Percentiles rank a stretch among this genome's conserved stretches.
These are phyloP conservation scores for Capromys pilorides DNA, from an alignment of 2,797 vertebrate species.

Conservation along the genomic window DNA sequence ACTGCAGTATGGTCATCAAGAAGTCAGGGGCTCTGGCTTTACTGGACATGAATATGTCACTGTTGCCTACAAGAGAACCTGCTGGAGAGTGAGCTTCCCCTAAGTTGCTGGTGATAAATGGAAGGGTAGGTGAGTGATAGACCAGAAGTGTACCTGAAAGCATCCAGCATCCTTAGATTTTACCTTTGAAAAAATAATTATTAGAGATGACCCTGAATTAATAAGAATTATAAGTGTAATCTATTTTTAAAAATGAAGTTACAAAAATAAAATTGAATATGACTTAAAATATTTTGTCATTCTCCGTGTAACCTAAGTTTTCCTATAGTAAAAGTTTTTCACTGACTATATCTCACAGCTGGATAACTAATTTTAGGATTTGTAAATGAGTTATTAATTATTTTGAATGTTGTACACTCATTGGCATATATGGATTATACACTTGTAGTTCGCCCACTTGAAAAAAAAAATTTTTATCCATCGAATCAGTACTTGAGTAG, in stretches of 20 bases:
- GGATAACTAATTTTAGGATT: constrained; percentile 29
- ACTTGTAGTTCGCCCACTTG: constrained; percentile 30
- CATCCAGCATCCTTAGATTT: background rate
- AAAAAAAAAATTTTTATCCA: background rate
- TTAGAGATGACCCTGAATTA: constrained; percentile 7
- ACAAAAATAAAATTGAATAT: constrained; percentile 36
- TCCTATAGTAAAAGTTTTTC: constrained; percentile 41
- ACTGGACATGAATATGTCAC: background rate
- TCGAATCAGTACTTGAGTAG: background rate
- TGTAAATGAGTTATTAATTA: constrained; percentile 37
- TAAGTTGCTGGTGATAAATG: background rate
- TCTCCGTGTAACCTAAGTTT: constrained; percentile 45
- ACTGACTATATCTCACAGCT: constrained; percentile 35
- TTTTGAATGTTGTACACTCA: constrained; percentile 32
- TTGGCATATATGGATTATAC: constrained; percentile 1
- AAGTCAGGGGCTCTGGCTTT: constrained; percentile 7
- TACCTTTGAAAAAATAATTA: constrained; percentile 22
- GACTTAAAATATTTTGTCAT: constrained; percentile 43
- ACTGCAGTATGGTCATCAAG: constrained; percentile 6
- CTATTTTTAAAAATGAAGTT: constrained; percentile 52
- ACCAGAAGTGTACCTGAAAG: constrained; percentile 28
- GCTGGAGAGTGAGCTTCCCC: background rate
- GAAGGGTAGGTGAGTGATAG: background rate
- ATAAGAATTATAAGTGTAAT: background rate
- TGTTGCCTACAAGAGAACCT: background rate